Evolutionary conservation across 2,797 vertebrate genomes (phyloP), one percentile per base, ranked within the genome.

Genomic region (Hydrolagus colliei): DNA sequence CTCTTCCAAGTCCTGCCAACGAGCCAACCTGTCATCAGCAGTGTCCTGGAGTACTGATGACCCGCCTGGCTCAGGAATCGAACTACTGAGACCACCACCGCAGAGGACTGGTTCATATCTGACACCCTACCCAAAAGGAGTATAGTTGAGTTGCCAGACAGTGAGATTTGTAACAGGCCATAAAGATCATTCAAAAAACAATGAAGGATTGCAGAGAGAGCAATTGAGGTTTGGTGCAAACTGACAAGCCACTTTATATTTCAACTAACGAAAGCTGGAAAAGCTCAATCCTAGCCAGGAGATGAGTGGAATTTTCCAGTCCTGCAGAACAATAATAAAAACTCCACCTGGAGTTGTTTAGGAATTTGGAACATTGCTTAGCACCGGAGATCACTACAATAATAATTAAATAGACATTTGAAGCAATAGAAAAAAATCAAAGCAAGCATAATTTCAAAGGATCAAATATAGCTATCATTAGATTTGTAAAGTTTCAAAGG

Each of bases 241-340:
- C 63, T 68, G 62, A 13, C 62, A 41, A 14, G 0, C 41, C 41
- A 16, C 52, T 80, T 80, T 80, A 1, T 67, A 82, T 68, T 82
- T 82, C 79, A 14, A 41, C 1, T 32, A 27, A 62, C n/a, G 11
- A 12, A 9, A 82, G 63, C 63, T 67, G 79, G 63, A 82, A 67
- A 68, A 82, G 3, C 41, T 35, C 63, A 67, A 27, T 74, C 41
- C 35, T 32, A 68, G 27, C 20, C 41, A 9, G 27, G 14, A 16
- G 22, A 65, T 65, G 77, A 82, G 27, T 82, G 68, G 41, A 41
- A 82, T 68, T 68, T 82, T 68, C 79, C 79, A 82, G 79, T 14
- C 32, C 9, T 67, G 7, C 2, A 32, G 41, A 41, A 68, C 63
- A 82, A 82, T 68, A 82, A 18, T 52, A 68, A 82, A 68, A 22